Evolutionary conservation across 2,888 invertebrate species (phyloP).

Genomic region (Vandiemenella viatica): DNA sequence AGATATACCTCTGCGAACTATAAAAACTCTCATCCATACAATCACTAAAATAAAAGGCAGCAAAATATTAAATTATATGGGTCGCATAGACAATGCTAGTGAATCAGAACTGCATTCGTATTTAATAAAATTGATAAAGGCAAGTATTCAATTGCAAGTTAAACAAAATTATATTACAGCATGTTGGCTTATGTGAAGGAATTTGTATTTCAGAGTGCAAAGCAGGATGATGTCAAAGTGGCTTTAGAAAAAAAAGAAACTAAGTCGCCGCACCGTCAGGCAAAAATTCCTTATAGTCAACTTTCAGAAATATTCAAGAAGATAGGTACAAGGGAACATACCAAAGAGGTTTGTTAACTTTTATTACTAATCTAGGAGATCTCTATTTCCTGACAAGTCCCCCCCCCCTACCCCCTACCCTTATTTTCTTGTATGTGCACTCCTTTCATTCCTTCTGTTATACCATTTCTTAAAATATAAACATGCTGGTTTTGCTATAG

Average conservation of each 20-base stretch:
- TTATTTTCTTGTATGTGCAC: too few relatives aligned
- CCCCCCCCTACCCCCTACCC: too few relatives aligned
- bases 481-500: too few relatives aligned
- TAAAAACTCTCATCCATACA: slow-evolving; percentile 86
- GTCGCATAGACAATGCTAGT: slow-evolving; percentile 47
- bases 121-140: slow-evolving; percentile 65
- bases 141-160: slow-evolving; percentile 24
- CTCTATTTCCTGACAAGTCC: too few relatives aligned
- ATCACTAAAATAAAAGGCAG: slow-evolving; percentile 79
- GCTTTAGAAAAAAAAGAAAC: slow-evolving; percentile 5
- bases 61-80: slow-evolving; percentile 61
- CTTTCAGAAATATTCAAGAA: slow-evolving; percentile 80
- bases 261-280: slow-evolving; percentile 7
- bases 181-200: too few relatives aligned
- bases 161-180: too few relatives aligned
- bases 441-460: too few relatives aligned
- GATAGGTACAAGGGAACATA: slow-evolving; percentile 78
- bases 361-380: too few relatives aligned
- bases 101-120: slow-evolving; percentile 79
- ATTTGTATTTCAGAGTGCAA: slow-evolving; percentile 33
- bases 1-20: slow-evolving; percentile 38
- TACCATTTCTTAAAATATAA: too few relatives aligned
- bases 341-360: slow-evolving; percentile 23
- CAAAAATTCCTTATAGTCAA: slow-evolving; percentile 69
- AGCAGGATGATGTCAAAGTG: slow-evolving; percentile 35